These are phyloP conservation scores for Zaprionus taronus DNA, from an alignment of 1,140 invertebrate species.

Conservation along the genomic window DNA sequence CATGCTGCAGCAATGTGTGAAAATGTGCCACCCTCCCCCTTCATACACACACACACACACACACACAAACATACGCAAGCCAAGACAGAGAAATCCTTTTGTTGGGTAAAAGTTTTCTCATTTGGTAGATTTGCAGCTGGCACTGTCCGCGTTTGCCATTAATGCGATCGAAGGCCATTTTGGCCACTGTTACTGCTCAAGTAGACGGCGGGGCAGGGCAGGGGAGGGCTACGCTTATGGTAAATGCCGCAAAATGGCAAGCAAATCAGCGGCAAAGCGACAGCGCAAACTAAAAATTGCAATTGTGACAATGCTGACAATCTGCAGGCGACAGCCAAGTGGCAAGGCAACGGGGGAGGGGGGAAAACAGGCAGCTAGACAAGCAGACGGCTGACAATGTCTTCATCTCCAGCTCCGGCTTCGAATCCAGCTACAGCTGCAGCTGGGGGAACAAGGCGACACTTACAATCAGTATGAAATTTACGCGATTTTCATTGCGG, in stretches of 20 bases:
- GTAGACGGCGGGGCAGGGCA: background rate
- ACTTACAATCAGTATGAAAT: constrained; percentile 81
- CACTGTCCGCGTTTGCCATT: constrained; percentile 55
- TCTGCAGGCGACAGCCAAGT: constrained; percentile 74
- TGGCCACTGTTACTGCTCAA: constrained; percentile 38
- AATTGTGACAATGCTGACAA: constrained; percentile 79
- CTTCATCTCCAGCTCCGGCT: constrained; percentile 29
- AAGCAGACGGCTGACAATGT: constrained; percentile 58
- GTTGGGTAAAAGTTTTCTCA: constrained; percentile 67
- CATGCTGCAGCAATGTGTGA: constrained; percentile 13
- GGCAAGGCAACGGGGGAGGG: background rate
- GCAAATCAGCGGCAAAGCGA: constrained; percentile 65
- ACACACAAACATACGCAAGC: background rate
- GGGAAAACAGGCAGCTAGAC: constrained; percentile 31
- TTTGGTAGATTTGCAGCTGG: constrained; percentile 69
- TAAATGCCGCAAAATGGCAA: constrained; percentile 78
- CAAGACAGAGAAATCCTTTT: constrained; percentile 27
- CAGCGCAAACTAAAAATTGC: constrained; percentile 61
- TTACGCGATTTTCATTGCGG: constrained; percentile 82
- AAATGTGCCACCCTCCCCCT: background rate
- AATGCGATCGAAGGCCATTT: constrained; percentile 75
- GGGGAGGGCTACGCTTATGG: constrained; percentile 48
- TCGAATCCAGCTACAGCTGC: constrained; percentile 12
- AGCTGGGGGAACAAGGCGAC: constrained; percentile 63
- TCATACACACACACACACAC: background rate